Base-by-base conservation (phyloP, 2,888 invertebrate genomes). In the Acanthosepion pharaonis region DNA sequence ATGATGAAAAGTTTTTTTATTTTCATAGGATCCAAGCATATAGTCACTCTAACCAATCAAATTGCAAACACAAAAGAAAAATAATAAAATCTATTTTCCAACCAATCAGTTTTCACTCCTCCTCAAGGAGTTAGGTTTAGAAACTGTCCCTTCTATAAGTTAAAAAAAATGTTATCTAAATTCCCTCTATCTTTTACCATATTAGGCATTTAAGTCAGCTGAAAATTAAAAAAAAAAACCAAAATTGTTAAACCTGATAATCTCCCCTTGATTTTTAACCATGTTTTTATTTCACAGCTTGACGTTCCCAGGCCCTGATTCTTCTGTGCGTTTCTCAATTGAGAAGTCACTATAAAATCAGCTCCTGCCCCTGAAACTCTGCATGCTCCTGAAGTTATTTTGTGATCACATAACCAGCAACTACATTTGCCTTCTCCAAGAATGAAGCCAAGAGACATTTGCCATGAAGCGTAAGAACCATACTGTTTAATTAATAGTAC, bases 251-350 rank as follows among this genome's bases (percentile, higher is more conserved):
- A 78, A 28, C n/a, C 78, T 78, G n/a, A 28, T 78, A 15, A 78
- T 78, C 78, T 78, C 78, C n/a, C 78, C n/a, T 78, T 78, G n/a
- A 78, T 78, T 78, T 11, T 78, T n/a, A n/a, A 78, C n/a, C 78
- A n/a, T 78, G 78, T 78, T 78, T 78, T 78, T 78, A 9, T n/a
- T n/a, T 11, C 78, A 15, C 78, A 78, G 78, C 78, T n/a, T 78
- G 78, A 78, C 11, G n/a, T n/a, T n/a, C 28, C 78, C 9, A n/a
- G 11, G 78, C 78, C n/a, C n/a, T 6, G 9, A 78, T 78, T 78
- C 8, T n/a, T 78, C 20, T 28, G n/a, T n/a, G 78, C 9, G n/a
- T 78, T 18, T 18, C n/a, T n/a, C 9, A n/a, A 78, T n/a, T 11
- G 4, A 78, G 11, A 4, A 64, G 28, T 28, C 64, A 64, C 64